phyloP scores from a whole-genome alignment of 2,113 vertebrate species.

The Stercorarius parasiticus region DNA sequence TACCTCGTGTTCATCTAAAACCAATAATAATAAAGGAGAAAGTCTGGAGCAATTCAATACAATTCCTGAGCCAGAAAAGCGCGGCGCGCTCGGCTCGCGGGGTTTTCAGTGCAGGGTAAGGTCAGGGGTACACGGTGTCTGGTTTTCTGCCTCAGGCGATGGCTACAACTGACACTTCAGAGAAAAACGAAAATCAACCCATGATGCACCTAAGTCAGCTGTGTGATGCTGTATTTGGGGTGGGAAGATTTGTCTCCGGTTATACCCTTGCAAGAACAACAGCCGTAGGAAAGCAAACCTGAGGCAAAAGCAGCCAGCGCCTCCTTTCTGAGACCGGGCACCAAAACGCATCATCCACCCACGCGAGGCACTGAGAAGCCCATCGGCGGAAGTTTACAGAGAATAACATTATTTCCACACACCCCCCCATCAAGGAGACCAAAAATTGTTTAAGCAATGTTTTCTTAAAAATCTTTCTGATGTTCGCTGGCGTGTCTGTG shows the following conservation, averaged over 20 bases:
- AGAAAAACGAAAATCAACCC: not conserved
- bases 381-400: not conserved
- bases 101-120: not conserved
- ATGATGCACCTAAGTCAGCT: not conserved
- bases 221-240: not conserved
- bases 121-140: not conserved
- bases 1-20: not conserved
- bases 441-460: not conserved
- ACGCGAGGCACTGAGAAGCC: accelerated
- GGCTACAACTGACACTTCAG: not conserved
- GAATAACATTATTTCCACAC: too few species aligned
- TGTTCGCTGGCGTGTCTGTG: not conserved
- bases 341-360: accelerated
- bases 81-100: accelerated
- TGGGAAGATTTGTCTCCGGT: not conserved
- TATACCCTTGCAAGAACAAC: not conserved
- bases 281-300: not conserved
- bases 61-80: not conserved
- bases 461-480: not conserved
- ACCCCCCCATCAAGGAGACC: too few species aligned
- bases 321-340: not conserved
- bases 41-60: not conserved
- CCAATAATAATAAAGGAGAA: not conserved
- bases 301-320: not conserved
- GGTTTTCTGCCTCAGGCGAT: not conserved